Base-by-base conservation (phyloP, 2,113 vertebrate species). In the Hyperoodon ampullatus region DNA sequence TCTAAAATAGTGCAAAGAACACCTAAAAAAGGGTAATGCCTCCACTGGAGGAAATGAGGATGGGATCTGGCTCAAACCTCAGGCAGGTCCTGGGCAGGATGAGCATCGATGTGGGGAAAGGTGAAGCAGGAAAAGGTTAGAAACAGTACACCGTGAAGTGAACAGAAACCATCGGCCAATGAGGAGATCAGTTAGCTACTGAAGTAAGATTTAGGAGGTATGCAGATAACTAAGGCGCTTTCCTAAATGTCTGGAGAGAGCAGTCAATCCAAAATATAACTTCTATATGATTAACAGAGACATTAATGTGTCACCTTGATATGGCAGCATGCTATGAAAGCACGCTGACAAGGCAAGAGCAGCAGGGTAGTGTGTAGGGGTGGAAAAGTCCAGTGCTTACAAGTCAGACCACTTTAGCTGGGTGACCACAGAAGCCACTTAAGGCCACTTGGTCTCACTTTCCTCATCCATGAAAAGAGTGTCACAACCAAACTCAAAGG, bases 291-390 rank as follows among this genome's bases (percentile, higher is more conserved):
- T 50, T 83, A 60, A 30, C 24, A 74, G 55, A 60, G 33, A 65
- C 39, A 71, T 47, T 18, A 16, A n/a, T 21, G 42, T 28, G 61
- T 39, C 70, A 12, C 26, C 72, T 24, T n/a, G 61, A 21, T 4
- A 18, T 0, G 42, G 42, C n/a, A 74, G 71, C 50, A 16, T 3
- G 28, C 58, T 44, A 23, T 1, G 8, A n/a, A 60, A 84, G 19
- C 86, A 42, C 0, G 4, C 35, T 28, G 7, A 13, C 19, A 3
- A 33, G 44, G 16, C 26, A 13, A 50, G 81, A n/a, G 13, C 5
- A 24, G 26, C 1, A 8, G 2, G 7, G 42, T 3, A 7, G 33
- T 7, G 4, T 33, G 71, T 12, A 4, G 11, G 74, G 39, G 4
- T n/a, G 14, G 33, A 33, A 19, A 55, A 75, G 30, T 26, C 42